Conservation (phyloP, 1,140 invertebrate genomes). For the Drosophila sp. region DNA sequence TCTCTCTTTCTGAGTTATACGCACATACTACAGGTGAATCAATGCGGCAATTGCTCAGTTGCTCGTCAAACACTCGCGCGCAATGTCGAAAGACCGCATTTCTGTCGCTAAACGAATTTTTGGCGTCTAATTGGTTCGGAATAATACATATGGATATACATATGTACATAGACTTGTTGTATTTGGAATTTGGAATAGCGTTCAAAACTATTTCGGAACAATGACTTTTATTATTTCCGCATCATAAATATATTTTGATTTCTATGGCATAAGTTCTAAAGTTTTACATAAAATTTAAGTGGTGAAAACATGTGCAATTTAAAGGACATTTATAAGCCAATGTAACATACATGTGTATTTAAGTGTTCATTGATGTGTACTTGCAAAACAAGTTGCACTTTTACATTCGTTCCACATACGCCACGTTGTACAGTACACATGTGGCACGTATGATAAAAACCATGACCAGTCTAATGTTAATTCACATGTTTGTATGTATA, state of each 20-base stretch:
- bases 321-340: background rate
- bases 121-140: slow-evolving; percentile 28
- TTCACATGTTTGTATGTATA: background rate
- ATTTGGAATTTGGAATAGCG: slow-evolving; percentile 23
- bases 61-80: slow-evolving; percentile 33
- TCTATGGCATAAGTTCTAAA: slow-evolving; percentile 7
- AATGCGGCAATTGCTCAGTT: slow-evolving; percentile 37
- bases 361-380: background rate
- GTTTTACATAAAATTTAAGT: background rate
- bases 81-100: slow-evolving; percentile 7
- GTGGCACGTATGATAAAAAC: slow-evolving; percentile 25
- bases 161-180: slow-evolving; percentile 9
- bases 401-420: slow-evolving; percentile 51
- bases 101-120: slow-evolving; percentile 3
- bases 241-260: slow-evolving; percentile 9
- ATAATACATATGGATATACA: slow-evolving; percentile 3
- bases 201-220: slow-evolving; percentile 13
- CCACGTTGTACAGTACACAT: slow-evolving; percentile 40
- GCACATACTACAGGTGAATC: slow-evolving; percentile 11
- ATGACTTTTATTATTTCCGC: slow-evolving; percentile 13
- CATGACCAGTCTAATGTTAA: slow-evolving; percentile 44
- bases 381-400: slow-evolving; percentile 45
- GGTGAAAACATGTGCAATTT: background rate
- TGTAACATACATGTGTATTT: background rate
- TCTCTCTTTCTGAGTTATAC: background rate